Evolutionary conservation across 2,113 vertebrate species (phyloP), one percentile per base, ranked within the genome.

Genomic region (Erythrocebus patas): DNA sequence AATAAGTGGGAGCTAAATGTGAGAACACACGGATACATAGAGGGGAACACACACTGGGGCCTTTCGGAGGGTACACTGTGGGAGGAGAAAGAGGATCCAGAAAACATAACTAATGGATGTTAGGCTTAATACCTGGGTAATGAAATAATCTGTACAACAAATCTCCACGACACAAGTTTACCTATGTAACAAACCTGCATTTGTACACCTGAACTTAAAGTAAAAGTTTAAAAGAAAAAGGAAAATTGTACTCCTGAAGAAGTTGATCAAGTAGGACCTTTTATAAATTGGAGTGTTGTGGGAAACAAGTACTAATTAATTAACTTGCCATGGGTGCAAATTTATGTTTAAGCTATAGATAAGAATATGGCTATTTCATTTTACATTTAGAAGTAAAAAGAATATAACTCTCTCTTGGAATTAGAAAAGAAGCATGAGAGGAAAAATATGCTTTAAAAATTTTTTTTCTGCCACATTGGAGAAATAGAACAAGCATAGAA

Each of bases 341-440:
- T 48, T 59, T 80, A 75, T 61, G 50, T 89, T 90, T 88, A 68
- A 83, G 50, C 13, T 38, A 17, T 40, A 95, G 50, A 55, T 48
- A 75, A 90, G 50, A 93, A 87, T 32, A 96, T 52, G 48, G 43
- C 43, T 45, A 88, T 93, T 93, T 93, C 52, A 79, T 72, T 72
- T 90, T 87, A 78, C 88, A 70, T n/a, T 79, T 38, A 20, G 4
- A 38, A 66, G 30, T 83, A 68, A 90, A 89, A 64, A 89, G 22
- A 75, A 92, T 2, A 30, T 25, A 32, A 55, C 52, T 20, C 52
- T 75, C 13, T 90, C 23, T 20, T 68, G 50, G 6, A 9, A 50
- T 32, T 72, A 43, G 43, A 55, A 70, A 22, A 43, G 38, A 93
- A 38, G 12, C 35, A 79, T 3, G 0, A 20, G 35, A 90, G 0